Conservation (phyloP, 2,113 vertebrate species). For the Numenius arquata region DNA sequence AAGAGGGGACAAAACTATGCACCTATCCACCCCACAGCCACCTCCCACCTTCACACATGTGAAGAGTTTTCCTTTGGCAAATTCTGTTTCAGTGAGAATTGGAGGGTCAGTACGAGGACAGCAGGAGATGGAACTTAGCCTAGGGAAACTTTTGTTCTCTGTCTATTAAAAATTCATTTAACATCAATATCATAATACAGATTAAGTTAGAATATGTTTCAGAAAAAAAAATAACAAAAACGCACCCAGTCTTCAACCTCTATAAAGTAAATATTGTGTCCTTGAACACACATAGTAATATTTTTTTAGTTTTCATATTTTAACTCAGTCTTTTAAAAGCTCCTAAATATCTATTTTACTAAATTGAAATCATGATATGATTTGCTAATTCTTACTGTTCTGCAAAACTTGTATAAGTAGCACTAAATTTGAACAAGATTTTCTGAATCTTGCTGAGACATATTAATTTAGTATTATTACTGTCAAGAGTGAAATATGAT, state of each 20-base stretch:
- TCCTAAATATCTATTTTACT: slow-evolving; percentile 66
- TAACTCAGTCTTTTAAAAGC: slow-evolving; percentile 58
- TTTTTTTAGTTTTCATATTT: slow-evolving; percentile 57
- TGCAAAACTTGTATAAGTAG: slow-evolving; percentile 61
- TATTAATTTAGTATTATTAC: slow-evolving; percentile 72
- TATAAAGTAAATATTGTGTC: slow-evolving; percentile 11
- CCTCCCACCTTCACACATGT: not conserved
- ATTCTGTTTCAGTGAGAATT: not conserved
- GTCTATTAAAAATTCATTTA: not conserved
- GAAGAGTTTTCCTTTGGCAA: not conserved
- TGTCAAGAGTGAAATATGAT: slow-evolving; percentile 73
- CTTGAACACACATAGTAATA: not conserved
- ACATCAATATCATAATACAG: not conserved
- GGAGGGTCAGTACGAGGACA: not conserved
- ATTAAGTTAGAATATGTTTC: not conserved
- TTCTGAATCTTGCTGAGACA: slow-evolving; percentile 55
- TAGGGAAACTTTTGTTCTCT: not conserved
- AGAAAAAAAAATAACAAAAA: not conserved
- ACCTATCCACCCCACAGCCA: not conserved
- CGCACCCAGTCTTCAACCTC: not conserved
- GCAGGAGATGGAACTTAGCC: not conserved
- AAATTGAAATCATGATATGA: slow-evolving; percentile 66
- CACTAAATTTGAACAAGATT: slow-evolving; percentile 71
- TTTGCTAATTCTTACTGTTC: slow-evolving; percentile 71
- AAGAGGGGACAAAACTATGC: not conserved